Percentiles rank a stretch among this genome's conserved stretches.
Evolutionary conservation across 2,888 invertebrate genomes (phyloP).

Genomic region (Tetramorium bicarinatum): DNA sequence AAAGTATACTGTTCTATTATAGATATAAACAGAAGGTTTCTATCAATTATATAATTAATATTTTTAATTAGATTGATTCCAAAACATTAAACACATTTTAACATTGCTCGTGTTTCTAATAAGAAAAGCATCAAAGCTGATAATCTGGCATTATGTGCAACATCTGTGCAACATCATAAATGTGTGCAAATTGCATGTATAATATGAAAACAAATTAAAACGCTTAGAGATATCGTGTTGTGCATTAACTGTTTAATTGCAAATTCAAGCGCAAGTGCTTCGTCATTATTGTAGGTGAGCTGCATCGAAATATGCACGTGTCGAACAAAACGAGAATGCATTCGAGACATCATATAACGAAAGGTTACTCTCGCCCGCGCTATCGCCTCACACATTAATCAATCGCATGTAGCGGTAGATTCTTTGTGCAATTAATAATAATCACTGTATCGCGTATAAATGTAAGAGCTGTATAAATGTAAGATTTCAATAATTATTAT

Average conservation of each 20-base stretch:
- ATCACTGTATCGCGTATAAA: not conserved
- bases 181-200: not conserved
- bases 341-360: constrained; percentile 8
- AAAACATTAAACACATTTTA: not conserved
- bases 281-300: constrained; percentile 18
- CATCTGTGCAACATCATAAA: not conserved
- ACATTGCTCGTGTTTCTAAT: not conserved
- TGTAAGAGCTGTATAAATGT: not conserved
- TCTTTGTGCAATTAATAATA: constrained; percentile 61
- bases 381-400: constrained; percentile 62
- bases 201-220: constrained; percentile 24
- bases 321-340: not conserved
- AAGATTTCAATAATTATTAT: constrained; percentile 49
- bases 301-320: not conserved
- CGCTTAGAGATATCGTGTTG: constrained; percentile 35
- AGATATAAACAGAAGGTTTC: not conserved
- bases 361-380: not conserved
- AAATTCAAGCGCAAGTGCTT: not conserved
- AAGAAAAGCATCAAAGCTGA: not conserved
- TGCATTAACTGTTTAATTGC: constrained; percentile 23
- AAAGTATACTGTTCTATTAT: not conserved
- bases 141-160: not conserved
- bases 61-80: not conserved
- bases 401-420: constrained; percentile 27
- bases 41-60: not conserved